Base-by-base conservation (phyloP, 92 coral and sea anemone species). In the Scolanthus callimorphus region DNA sequence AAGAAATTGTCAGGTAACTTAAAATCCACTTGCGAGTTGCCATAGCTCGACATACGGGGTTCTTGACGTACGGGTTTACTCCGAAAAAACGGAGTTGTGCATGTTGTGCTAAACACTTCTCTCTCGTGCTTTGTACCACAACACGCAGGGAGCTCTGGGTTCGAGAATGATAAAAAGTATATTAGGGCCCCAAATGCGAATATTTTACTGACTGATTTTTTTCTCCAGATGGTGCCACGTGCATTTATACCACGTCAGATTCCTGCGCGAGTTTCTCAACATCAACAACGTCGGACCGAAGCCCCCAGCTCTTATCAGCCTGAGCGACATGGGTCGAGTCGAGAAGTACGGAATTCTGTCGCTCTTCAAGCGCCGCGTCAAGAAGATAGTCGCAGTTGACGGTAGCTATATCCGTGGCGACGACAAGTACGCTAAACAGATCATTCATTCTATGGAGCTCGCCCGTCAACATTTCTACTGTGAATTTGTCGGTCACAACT, bases 241-340 rank as follows among this genome's bases (percentile, higher is more conserved):
- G 0, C 82, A 87, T 31, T 39, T 87, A 34, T 87, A 87, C 54
- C 95, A 87, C 69, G 90, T 87, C 15, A 79, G 95, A 44, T 78
- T 82, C 41, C 60, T 87, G 30, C 77, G 95, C 13, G 95, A 87
- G 41, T 49, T 87, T 19, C 51, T 82, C 39, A 74, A 73, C 60
- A 70, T 87, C 51, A 72, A 69, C 59, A 82, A 87, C 53, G 69
- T 77, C 9, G 95, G 95, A n/a, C 95, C 95, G 50, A 51, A 43
- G 23, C 90, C 95, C 34, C 95, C 95, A 1, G 95, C 95, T 29
- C 67, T 87, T 8, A 51, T 87, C 41, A 71, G 71, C 47, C 71
- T 87, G 30, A 87, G 95, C 52, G 95, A 87, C 43, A 85, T 79
- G 27, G 95, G 95, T 3, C 85, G 95, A 67, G 79, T 87, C 27